Evolutionary conservation across 2,888 invertebrate species (phyloP).

Genomic region (Ceriagrion tenellum): DNA sequence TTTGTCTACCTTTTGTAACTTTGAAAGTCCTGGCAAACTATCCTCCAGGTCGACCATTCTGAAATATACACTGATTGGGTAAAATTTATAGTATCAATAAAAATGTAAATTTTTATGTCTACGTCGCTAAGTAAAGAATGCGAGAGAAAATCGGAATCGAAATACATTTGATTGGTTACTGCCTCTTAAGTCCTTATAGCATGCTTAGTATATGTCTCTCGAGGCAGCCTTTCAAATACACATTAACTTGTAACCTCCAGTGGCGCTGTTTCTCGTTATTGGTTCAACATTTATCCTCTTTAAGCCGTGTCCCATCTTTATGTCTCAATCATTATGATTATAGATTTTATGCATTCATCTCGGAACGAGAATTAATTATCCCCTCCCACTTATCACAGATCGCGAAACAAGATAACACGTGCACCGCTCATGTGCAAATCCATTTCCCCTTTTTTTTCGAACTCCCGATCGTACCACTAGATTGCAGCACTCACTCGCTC

Average conservation of each 20-base stretch:
- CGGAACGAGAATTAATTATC: constrained; percentile 27
- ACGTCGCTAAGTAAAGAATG: no score
- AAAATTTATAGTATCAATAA: no score
- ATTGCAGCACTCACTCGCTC: constrained; percentile 22
- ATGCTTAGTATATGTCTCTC: background rate
- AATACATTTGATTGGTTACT: background rate
- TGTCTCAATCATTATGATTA: constrained; percentile 26
- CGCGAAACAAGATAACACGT: constrained; percentile 3
- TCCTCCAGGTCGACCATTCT: no score
- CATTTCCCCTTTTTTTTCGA: background rate
- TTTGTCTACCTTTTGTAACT: no score
- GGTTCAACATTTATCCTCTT: background rate
- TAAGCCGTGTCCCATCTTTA: background rate
- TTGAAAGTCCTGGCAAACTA: no score
- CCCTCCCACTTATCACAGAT: background rate
- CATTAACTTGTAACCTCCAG: background rate
- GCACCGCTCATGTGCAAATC: constrained; percentile 19
- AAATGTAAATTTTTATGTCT: no score
- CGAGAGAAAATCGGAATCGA: background rate
- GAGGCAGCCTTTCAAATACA: background rate
- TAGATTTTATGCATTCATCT: constrained; percentile 12
- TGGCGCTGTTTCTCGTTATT: background rate
- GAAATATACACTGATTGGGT: no score
- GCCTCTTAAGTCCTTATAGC: no score
- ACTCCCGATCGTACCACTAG: constrained; percentile 9